phyloP scores from a whole-genome alignment of 2,888 invertebrate genomes.

The Anarsia innoxiella region DNA sequence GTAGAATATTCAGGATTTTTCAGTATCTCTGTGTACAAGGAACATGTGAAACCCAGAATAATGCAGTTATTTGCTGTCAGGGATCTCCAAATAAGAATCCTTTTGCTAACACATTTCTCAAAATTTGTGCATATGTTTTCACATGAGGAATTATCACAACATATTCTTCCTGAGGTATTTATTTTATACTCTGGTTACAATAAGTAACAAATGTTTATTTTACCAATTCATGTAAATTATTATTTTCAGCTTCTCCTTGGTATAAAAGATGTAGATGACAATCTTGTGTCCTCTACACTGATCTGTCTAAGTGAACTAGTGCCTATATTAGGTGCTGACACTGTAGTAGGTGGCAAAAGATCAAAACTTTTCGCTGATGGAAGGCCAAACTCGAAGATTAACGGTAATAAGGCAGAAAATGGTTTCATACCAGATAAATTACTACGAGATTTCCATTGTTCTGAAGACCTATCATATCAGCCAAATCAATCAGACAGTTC shows the following conservation, averaged over 20 bases:
- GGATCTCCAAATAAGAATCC: slow-evolving; percentile 85
- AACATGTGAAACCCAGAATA: slow-evolving; percentile 84
- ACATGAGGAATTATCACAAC: slow-evolving; percentile 82
- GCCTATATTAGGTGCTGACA: slow-evolving; percentile 87
- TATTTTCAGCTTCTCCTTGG: slow-evolving; percentile 85
- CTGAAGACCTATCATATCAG: slow-evolving; percentile 39
- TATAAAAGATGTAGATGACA: slow-evolving; percentile 90
- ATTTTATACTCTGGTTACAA: no score
- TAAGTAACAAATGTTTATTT: no score
- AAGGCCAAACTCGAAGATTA: slow-evolving; percentile 77
- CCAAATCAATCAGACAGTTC: slow-evolving; percentile 31
- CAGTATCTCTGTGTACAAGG: slow-evolving; percentile 79
- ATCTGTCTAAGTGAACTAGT: slow-evolving; percentile 88
- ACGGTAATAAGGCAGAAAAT: slow-evolving; percentile 1
- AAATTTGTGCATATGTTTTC: slow-evolving; percentile 84
- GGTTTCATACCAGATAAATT: slow-evolving; percentile 35
- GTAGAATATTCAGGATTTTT: slow-evolving; percentile 78
- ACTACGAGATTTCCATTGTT: slow-evolving; percentile 47
- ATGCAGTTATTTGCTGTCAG: slow-evolving; percentile 88
- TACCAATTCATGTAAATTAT: slow-evolving; percentile 2
- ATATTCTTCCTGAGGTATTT: slow-evolving; percentile 86
- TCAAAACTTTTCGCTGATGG: slow-evolving; percentile 90
- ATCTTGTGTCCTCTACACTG: slow-evolving; percentile 86
- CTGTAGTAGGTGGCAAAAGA: slow-evolving; percentile 89
- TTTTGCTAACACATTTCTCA: slow-evolving; percentile 85